Base-by-base conservation (phyloP, 1,140 invertebrate species). In the Aleiodes sp. region DNA sequence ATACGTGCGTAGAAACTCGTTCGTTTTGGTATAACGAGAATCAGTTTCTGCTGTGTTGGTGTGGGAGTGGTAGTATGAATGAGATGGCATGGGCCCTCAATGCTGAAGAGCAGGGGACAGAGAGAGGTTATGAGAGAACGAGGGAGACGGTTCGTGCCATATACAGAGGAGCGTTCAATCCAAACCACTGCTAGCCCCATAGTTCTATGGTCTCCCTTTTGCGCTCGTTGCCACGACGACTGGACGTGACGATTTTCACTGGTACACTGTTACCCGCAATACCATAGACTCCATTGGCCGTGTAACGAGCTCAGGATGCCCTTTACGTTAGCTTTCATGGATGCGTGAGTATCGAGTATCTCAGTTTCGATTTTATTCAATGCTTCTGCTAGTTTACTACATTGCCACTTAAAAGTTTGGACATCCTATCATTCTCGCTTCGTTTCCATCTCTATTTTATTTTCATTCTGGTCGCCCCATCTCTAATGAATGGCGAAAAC, bases 241-340 rank as follows among this genome's bases (percentile, higher is more conserved):
- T 67, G 64, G 43, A 74, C 56, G 66, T 24, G 24, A 56, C 69
- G 16, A 61, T 57, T 56, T 66, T 24, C 16, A 35, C n/a, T 57
- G 16, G 65, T 12, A 12, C 37, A 65, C 65, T 43, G 59, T 63
- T 24, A 43, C 66, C 41, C n/a, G 59, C 52, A 26, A 73, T 71
- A 68, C 46, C 65, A 66, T 66, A 19, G 57, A 68, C 31, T 76
- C 66, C 63, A 75, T 74, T 70, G 75, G 73, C 71, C 71, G 72
- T 76, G 73, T 78, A 75, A 76, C 73, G 73, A 74, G 72, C 73
- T 76, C 71, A 74, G 73, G 72, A 72, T 70, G 71, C 70, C 70
- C 66, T 78, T 75, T 72, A n/a, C 70, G 70, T 74, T 72, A 68
- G 65, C 71, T 74, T 73, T 72, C 52, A 66, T 46, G 41, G 65